These are phyloP conservation scores for Mactromeris polynyma DNA, from an alignment of 2,888 invertebrate species.

Conservation along the genomic window DNA sequence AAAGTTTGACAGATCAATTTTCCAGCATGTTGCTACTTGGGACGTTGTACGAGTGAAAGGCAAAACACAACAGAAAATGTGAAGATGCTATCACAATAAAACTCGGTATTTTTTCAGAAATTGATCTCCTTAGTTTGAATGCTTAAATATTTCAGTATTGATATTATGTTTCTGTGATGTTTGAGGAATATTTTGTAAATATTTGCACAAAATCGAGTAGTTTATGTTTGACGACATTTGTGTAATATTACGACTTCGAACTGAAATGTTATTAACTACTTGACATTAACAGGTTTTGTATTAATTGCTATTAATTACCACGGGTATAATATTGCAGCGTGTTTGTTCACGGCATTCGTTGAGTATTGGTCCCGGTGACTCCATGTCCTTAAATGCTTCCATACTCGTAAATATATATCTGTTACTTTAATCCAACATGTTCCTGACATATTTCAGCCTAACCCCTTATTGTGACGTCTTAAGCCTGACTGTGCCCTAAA, in stretches of 20 bases:
- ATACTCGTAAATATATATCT: too few species aligned
- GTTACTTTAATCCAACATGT: too few species aligned
- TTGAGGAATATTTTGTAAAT: background rate
- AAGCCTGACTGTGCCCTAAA: background rate
- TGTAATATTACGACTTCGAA: background rate
- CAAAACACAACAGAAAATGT: background rate
- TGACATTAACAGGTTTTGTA: background rate
- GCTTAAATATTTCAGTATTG: background rate
- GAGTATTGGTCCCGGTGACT: too few species aligned
- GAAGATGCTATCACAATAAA: constrained; percentile 3
- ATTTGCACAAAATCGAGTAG: background rate
- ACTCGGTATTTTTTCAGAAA: background rate
- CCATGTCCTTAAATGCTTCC: too few species aligned
- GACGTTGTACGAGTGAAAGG: background rate
- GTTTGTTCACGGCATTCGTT: background rate
- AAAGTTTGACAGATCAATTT: constrained; percentile 48
- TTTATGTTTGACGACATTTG: background rate
- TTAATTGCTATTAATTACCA: background rate
- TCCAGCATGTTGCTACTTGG: background rate
- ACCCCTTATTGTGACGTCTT: background rate
- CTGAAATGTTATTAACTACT: background rate
- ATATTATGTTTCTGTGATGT: background rate
- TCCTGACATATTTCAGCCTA: background rate
- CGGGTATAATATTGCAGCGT: background rate
- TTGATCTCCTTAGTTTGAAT: background rate